These are phyloP conservation scores for Bovichtus diacanthus DNA, from an alignment of 2,797 vertebrate genomes.

Conservation along the genomic window DNA sequence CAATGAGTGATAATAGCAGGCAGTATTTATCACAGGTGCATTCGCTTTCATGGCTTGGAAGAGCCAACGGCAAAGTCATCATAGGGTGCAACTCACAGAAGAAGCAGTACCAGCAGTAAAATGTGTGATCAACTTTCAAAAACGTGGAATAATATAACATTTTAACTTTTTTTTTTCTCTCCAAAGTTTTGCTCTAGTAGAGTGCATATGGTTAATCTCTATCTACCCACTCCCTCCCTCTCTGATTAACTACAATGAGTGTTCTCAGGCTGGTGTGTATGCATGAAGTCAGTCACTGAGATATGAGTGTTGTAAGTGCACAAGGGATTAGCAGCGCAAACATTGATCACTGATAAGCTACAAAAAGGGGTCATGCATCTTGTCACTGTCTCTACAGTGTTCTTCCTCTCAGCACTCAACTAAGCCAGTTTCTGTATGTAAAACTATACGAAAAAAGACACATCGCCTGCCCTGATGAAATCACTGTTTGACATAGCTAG, in stretches of 20 bases:
- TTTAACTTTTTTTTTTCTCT: not conserved
- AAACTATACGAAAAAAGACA: conserved; percentile 62
- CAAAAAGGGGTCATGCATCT: conserved; percentile 66
- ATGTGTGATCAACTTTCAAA: not conserved
- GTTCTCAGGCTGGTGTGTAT: conserved; percentile 49
- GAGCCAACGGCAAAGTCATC: conserved; percentile 68
- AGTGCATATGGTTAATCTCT: conserved; percentile 22
- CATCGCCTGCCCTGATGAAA: conserved; percentile 62
- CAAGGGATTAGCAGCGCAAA: conserved; percentile 73
- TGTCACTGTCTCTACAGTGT: conserved; percentile 56
- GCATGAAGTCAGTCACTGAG: conserved; percentile 58
- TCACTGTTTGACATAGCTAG: conserved; percentile 78
- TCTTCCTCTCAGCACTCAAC: conserved; percentile 52
- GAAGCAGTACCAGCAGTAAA: not conserved
- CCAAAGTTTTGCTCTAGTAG: not conserved
- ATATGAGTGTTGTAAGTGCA: conserved; percentile 73
- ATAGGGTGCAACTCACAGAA: conserved; percentile 17
- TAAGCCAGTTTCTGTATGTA: conserved; percentile 37
- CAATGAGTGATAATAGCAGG: conserved; percentile 72
- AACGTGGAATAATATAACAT: not conserved
- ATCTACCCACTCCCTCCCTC: not conserved
- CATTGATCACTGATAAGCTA: conserved; percentile 78
- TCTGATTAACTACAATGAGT: conserved; percentile 16
- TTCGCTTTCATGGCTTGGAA: conserved; percentile 62
- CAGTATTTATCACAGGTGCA: conserved; percentile 74